These are phyloP conservation scores for Latrodectus elegans DNA, from an alignment of 2,888 invertebrate species.

Conservation along the genomic window DNA sequence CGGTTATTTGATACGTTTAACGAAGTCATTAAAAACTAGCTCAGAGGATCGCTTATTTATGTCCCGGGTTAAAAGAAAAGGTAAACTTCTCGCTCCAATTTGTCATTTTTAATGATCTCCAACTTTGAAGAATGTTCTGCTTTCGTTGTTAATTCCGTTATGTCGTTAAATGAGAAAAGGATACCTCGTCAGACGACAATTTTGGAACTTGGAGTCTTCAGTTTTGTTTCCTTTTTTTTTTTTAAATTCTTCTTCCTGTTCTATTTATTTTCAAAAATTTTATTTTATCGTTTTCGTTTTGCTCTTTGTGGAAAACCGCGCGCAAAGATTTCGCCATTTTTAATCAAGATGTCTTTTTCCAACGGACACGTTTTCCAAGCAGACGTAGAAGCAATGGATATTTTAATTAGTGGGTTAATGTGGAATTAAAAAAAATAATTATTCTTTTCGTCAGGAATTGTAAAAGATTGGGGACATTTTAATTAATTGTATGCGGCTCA, in stretches of 20 bases:
- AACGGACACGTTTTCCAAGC: background rate
- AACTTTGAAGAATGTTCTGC: constrained; percentile 36
- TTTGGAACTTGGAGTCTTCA: constrained; percentile 21
- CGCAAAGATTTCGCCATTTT: constrained; percentile 43
- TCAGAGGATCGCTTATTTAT: constrained; percentile 52
- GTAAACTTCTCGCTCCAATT: constrained; percentile 59
- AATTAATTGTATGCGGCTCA: constrained; percentile 27
- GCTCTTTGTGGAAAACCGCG: constrained; percentile 16
- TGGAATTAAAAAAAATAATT: constrained; percentile 14
- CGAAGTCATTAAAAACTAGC: constrained; percentile 61
- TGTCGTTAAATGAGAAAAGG: constrained; percentile 46
- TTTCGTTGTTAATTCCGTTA: constrained; percentile 57
- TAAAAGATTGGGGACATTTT: constrained; percentile 16
- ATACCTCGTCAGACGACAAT: constrained; percentile 56
- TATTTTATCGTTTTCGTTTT: constrained; percentile 12
- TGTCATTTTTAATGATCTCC: constrained; percentile 64
- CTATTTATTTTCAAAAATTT: constrained; percentile 7
- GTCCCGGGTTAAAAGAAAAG: constrained; percentile 57
- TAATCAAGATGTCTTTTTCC: constrained; percentile 60
- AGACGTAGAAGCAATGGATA: constrained; percentile 7
- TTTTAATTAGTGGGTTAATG: constrained; percentile 44
- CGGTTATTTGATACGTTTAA: constrained; percentile 54
- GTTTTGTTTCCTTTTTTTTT: constrained; percentile 32
- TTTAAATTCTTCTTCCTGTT: constrained; percentile 15
- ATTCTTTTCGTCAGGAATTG: constrained; percentile 17